Base-by-base conservation (phyloP, 2,888 invertebrate species). In the Automeris io region DNA sequence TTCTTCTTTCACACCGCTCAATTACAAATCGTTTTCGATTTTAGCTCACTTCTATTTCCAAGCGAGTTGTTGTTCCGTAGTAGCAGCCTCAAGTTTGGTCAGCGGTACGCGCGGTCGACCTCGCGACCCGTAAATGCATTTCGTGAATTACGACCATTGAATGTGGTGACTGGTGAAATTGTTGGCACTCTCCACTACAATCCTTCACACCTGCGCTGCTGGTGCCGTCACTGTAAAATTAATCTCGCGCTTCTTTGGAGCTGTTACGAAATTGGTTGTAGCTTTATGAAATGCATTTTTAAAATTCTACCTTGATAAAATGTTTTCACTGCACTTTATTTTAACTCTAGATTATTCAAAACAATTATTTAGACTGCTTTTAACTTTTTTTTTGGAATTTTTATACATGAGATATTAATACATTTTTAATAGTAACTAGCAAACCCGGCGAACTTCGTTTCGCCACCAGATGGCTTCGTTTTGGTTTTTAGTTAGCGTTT, bases 101-200 rank as follows among this genome's bases (percentile, higher is more conserved):
- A 38, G 41, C 43, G 44, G 52, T 51, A 47, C 45, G 47, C 31
- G 39, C 43, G 54, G 54, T 49, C 43, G 49, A 49, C 49, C 39
- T 25, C 51, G 39, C 35, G 44, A 45, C 40, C 47, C 58, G 60
- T 62, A 71, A 76, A 75, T 75, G 75, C 70, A 74, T 76, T 78
- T 75, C 61, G 70, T 71, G 75, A 77, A 69, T 75, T 75, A 80
- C 75, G 64, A 52, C 50, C 53, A 34, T 47, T 46, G 55, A 65
- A 70, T 68, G 70, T 69, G 74, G 70, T 67, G 70, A 71, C 59
- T 66, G 61, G 61, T 58, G 62, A 65, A 73, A 72, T 75, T 51
- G 60, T 59, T 60, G 57, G 58, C 56, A 39, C 45, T 37, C 54
- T 43, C 47, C 50, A 45, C 49, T 52, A 39, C 47, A 53, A 59